Conservation (phyloP, 1,140 invertebrate genomes). For the Bombus impatiens region DNA sequence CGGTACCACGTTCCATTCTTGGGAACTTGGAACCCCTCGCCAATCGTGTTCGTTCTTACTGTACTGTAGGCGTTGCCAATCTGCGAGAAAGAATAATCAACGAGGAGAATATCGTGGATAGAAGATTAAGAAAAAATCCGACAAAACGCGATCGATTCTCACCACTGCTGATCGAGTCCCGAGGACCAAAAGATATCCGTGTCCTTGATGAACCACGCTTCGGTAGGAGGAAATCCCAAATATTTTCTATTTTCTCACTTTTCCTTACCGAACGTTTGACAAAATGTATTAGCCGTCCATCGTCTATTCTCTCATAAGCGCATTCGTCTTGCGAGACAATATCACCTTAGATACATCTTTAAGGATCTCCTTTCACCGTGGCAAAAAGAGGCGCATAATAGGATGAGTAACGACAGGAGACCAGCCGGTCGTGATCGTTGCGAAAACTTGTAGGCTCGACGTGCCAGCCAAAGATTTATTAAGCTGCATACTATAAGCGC, state of each 20-base stretch:
- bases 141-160: too few species aligned
- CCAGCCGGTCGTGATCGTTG: constrained; percentile 53
- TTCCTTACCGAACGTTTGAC: not conserved
- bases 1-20: too few species aligned
- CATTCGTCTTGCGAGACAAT: constrained; percentile 33
- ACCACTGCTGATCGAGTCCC: too few species aligned
- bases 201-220: too few species aligned
- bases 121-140: too few species aligned
- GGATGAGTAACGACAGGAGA: constrained; percentile 64
- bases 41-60: too few species aligned
- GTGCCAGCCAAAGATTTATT: constrained; percentile 51
- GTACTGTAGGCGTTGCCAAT: too few species aligned
- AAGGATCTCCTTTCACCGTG: constrained; percentile 64
- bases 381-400: constrained; percentile 54
- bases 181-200: too few species aligned
- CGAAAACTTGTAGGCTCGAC: constrained; percentile 56
- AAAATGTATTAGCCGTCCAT: not conserved
- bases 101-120: too few species aligned
- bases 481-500: constrained; percentile 23
- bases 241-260: not conserved
- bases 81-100: too few species aligned
- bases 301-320: constrained; percentile 15
- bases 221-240: not conserved
- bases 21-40: too few species aligned
- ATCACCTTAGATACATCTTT: constrained; percentile 39